These are phyloP conservation scores for Matsumyia berberina DNA, from an alignment of 2,888 invertebrate genomes.

Conservation along the genomic window DNA sequence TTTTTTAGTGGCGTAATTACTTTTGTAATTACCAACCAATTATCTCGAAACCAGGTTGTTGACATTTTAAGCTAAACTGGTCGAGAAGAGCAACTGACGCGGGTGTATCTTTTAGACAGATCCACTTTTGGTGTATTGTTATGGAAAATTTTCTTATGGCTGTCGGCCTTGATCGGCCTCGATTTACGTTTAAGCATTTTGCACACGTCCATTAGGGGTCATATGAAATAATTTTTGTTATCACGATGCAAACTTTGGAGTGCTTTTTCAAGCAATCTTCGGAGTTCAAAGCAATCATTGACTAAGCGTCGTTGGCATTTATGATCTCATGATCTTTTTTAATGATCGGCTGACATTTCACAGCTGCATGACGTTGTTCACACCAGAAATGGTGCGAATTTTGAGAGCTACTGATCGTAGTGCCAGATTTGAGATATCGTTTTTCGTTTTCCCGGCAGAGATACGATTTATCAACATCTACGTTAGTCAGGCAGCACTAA, in stretches of 20 bases:
- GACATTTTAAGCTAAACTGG: conserved; percentile 5
- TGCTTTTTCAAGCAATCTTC: conserved; percentile 1
- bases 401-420: too few species aligned
- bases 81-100: neutral
- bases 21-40: conserved; percentile 35
- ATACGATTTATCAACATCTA: too few species aligned
- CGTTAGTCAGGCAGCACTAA: too few species aligned
- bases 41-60: conserved; percentile 27
- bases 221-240: conserved; percentile 7
- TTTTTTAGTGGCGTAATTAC: conserved; percentile 20
- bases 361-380: too few species aligned
- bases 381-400: too few species aligned
- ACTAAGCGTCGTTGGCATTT: conserved; percentile 3
- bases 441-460: too few species aligned
- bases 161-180: too few species aligned
- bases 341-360: conserved; percentile 6
- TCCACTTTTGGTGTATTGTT: too few species aligned
- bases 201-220: neutral
- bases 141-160: too few species aligned
- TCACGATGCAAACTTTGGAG: conserved; percentile 3
- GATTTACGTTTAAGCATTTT: too few species aligned
- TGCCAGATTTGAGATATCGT: too few species aligned
- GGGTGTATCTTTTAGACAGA: too few species aligned
- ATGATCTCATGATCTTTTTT: conserved; percentile 17
- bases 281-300: neutral